phyloP scores from a whole-genome alignment of 2,797 vertebrate species.

The Geotrypetes seraphini region DNA sequence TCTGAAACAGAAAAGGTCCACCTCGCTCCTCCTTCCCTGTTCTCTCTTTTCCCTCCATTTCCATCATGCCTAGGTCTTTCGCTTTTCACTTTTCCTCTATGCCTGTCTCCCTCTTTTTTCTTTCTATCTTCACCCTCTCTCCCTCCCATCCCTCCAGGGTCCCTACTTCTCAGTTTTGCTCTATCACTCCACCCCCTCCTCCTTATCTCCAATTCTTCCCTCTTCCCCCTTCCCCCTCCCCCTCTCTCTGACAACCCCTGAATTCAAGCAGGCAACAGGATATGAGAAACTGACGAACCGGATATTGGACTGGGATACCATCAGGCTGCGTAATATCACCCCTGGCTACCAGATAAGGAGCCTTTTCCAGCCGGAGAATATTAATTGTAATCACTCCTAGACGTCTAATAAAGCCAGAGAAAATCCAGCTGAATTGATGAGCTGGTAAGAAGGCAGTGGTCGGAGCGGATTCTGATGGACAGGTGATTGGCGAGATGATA shows the following conservation, averaged over 20 bases:
- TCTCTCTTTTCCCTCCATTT: no score
- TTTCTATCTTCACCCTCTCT: no score
- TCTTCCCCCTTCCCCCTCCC: slow-evolving; percentile 6
- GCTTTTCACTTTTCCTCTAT: no score
- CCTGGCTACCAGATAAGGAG: slow-evolving; percentile 16
- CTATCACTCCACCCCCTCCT: neutral
- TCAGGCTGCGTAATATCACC: slow-evolving; percentile 53
- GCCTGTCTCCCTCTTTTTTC: no score
- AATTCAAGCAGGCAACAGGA: slow-evolving; percentile 71
- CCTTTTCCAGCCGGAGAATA: slow-evolving; percentile 17
- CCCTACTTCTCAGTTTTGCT: no score
- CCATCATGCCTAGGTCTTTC: no score
- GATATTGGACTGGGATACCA: slow-evolving; percentile 86
- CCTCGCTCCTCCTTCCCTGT: no score
- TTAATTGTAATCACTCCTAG: slow-evolving; percentile 9
- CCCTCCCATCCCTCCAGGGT: no score
- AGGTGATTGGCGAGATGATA: neutral
- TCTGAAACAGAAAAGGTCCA: no score
- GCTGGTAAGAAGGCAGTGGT: neutral
- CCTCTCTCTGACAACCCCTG: slow-evolving; percentile 11
- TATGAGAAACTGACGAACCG: slow-evolving; percentile 84
- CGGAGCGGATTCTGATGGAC: neutral
- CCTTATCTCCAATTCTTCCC: slow-evolving; percentile 10
- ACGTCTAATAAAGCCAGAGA: neutral
- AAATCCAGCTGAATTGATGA: slow-evolving; percentile 11